Percentiles rank a stretch among this genome's conserved stretches.
These are phyloP conservation scores for Proisotoma minuta DNA, from an alignment of 2,888 invertebrate genomes.

Conservation along the genomic window DNA sequence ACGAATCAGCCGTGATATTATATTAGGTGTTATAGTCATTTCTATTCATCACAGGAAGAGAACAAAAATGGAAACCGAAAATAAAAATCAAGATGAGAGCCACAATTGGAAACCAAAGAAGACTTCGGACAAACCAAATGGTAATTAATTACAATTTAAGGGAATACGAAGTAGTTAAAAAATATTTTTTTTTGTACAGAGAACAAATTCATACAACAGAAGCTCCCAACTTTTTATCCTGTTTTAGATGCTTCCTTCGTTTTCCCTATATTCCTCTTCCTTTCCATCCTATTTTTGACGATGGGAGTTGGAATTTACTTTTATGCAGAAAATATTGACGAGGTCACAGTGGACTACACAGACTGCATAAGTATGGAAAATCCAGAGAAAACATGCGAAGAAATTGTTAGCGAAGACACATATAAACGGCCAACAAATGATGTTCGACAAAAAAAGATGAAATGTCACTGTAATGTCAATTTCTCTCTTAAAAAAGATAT, in stretches of 20 bases:
- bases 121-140: not conserved
- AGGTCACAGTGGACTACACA: constrained; percentile 17
- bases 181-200: constrained; percentile 8
- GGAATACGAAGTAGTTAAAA: not conserved
- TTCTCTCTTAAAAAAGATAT: constrained; percentile 14
- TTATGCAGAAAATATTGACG: constrained; percentile 22
- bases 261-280: constrained; percentile 15
- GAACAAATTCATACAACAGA: constrained; percentile 25
- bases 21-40: too few relatives aligned
- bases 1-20: too few relatives aligned
- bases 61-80: too few relatives aligned
- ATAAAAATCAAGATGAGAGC: not conserved
- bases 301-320: constrained; percentile 24
- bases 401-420: not conserved
- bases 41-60: too few relatives aligned
- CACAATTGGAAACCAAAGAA: not conserved
- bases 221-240: constrained; percentile 9
- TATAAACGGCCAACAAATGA: not conserved
- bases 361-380: constrained; percentile 16
- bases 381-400: not conserved
- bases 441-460: not conserved
- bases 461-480: constrained; percentile 21
- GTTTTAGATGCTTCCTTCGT: constrained; percentile 14
- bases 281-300: constrained; percentile 17
- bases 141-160: too few relatives aligned